Evolutionary conservation across 30 jellyfish, hydroid and myxozoan genomes (phyloP), one percentile per base, ranked within the genome.

Genomic region (Chironex yamaguchii): DNA sequence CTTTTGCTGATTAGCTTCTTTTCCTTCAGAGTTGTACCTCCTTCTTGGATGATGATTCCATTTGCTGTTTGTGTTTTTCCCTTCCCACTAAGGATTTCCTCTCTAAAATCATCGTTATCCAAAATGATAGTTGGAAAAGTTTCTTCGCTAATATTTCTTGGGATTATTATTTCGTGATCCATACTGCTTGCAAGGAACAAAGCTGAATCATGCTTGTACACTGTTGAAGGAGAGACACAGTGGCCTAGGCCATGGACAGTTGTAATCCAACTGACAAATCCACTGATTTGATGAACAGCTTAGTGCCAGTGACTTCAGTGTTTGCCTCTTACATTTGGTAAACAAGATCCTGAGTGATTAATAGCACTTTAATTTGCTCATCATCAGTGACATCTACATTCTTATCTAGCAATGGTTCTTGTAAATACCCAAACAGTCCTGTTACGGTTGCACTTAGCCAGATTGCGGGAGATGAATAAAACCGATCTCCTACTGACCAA

Each of bases 191-290:
- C 85, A 4, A 29, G 1, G 33, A 90, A 51, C 13, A 85, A 78
- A 4, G 90, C 95, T 48, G 89, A 71, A 52, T 85, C 95, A 72
- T 85, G 90, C 25, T 58, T 58, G 80, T 62, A 51, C 67, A 82
- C 90, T 13, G 95, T 71, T 85, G 90, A 71, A 71, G 81, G 85
- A 67, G 95, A 85, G 76, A 85, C 82, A 29, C 84, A 85, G 33
- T 85, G 95, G 31, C 89, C 95, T 31, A 85, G 48, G 22, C 95
- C 91, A 29, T 72, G 71, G 26, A 84, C 34, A 30, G 73, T 84
- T 21, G 53, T 53, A 1, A 84, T 27, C 6, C 71, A 52, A 53
- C 85, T 77, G 30, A 22, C 53, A 4, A 83, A 84, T 17, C 89
- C 94, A 51, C 82, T 50, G 76, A 84, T 75, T 51, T 84, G 94